phyloP scores from a whole-genome alignment of 2,113 vertebrate species.

The Butorides virescens region DNA sequence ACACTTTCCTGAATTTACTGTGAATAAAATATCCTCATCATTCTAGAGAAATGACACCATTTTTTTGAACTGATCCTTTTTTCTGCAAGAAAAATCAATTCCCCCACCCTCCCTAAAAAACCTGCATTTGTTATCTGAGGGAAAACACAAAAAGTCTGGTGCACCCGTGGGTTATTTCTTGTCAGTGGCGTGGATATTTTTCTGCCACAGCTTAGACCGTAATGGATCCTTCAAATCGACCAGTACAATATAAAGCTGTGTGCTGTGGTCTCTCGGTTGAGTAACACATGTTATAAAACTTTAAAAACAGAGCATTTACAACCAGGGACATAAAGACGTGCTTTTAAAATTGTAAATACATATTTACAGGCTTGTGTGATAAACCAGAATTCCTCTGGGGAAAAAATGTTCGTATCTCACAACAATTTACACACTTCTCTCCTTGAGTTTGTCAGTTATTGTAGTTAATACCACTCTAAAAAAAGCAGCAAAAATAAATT shows the following conservation, averaged over 20 bases:
- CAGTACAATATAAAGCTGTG: background rate
- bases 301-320: constrained; percentile 77
- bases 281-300: constrained; percentile 69
- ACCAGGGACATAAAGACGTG: constrained; percentile 69
- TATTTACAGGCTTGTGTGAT: constrained; percentile 69
- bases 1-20: background rate
- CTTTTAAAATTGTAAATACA: constrained; percentile 73
- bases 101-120: background rate
- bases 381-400: constrained; percentile 60
- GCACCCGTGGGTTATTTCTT: background rate
- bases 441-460: constrained; percentile 4
- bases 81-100: background rate
- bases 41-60: background rate
- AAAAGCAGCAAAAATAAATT: constrained; percentile 32
- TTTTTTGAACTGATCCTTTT: background rate
- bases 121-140: background rate
- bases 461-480: background rate
- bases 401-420: background rate
- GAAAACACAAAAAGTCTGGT: background rate
- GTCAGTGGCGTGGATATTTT: background rate
- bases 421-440: background rate
- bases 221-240: background rate
- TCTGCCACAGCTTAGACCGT: background rate
- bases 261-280: constrained; percentile 1
- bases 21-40: background rate